A percentile compares a stretch with the other conserved stretches of the same genome.
Evolutionary conservation across 2,113 vertebrate species (phyloP).

Genomic region (Hylia prasina): DNA sequence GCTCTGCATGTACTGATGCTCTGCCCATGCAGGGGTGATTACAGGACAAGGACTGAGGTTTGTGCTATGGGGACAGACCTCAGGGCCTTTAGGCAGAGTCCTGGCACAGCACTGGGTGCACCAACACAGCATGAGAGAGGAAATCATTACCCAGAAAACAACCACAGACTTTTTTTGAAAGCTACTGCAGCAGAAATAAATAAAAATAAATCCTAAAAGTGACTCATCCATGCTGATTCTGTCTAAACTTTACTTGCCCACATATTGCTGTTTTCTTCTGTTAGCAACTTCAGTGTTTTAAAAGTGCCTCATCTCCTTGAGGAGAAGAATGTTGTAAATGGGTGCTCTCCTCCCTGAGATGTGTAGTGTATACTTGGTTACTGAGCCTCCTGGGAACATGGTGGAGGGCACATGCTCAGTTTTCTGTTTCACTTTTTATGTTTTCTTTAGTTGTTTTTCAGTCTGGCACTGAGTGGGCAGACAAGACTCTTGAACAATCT

Average conservation of each 20-base stretch:
- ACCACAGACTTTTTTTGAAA: neutral
- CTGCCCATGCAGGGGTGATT: neutral
- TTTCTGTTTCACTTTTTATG: neutral
- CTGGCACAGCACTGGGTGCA: neutral
- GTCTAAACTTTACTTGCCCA: neutral
- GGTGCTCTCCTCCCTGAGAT: neutral
- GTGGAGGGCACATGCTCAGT: neutral
- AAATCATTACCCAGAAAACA: neutral
- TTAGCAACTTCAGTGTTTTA: neutral
- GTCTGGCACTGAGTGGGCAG: conserved; percentile 48
- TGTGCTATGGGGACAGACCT: neutral
- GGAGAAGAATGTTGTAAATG: neutral
- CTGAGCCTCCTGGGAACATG: neutral
- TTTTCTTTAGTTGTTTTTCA: conserved; percentile 41
- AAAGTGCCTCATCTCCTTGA: accelerated
- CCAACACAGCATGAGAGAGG: neutral
- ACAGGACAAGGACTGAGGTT: neutral
- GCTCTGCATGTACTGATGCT: neutral
- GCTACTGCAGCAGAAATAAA: neutral
- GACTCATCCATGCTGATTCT: neutral
- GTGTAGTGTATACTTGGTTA: accelerated
- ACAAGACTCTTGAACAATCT: conserved; percentile 58
- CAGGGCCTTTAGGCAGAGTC: accelerated
- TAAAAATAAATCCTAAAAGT: neutral
- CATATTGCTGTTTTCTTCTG: neutral